Evolutionary conservation across 2,797 vertebrate genomes (phyloP).

Genomic region (Champsocephalus gunnari): DNA sequence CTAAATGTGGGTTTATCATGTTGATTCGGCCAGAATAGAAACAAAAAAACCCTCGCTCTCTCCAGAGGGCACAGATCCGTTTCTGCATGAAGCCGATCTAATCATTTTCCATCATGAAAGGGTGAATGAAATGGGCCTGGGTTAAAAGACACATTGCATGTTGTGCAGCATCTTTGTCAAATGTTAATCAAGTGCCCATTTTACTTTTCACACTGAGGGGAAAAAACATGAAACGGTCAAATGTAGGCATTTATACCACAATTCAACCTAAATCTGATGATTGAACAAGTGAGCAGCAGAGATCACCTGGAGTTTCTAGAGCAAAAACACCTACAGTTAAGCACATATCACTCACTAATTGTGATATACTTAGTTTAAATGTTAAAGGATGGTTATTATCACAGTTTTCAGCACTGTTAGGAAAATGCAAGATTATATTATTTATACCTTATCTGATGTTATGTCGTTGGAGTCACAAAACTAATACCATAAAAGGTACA

Average conservation of each 20-base stretch:
- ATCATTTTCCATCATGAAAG: background rate
- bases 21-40: too few species aligned
- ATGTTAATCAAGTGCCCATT: constrained; percentile 4
- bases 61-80: too few species aligned
- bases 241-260: constrained; percentile 22
- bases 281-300: constrained; percentile 18
- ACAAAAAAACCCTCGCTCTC: too few species aligned
- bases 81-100: too few species aligned
- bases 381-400: constrained; percentile 53
- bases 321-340: constrained; percentile 48
- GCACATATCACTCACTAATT: constrained; percentile 49
- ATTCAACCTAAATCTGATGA: constrained; percentile 22
- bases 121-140: background rate
- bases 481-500: constrained; percentile 35
- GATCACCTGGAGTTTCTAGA: constrained; percentile 37
- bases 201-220: constrained; percentile 3
- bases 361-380: constrained; percentile 57
- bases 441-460: constrained; percentile 45
- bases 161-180: constrained; percentile 23
- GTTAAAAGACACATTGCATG: constrained; percentile 20
- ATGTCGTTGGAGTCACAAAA: constrained; percentile 34
- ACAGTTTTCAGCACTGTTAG: constrained; percentile 53
- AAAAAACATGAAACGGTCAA: constrained; percentile 10
- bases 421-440: constrained; percentile 47
- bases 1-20: too few species aligned